Base-by-base conservation (phyloP, 37 sponge, comb jelly and placozoan genomes). In the Aphrocallistes beatrix region DNA sequence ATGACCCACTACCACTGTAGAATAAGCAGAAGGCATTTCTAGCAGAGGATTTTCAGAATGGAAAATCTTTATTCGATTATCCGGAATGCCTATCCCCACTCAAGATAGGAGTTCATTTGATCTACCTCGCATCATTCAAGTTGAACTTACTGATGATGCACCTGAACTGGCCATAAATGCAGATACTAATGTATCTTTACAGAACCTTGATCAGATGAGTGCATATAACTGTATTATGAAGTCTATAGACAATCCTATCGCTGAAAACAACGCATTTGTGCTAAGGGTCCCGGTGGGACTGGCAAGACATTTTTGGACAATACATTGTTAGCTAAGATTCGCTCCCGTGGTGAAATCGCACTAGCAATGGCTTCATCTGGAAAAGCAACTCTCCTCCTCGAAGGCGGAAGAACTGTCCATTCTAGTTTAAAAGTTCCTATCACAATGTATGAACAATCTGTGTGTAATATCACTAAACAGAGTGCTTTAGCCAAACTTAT, bases 321-420 rank as follows among this genome's bases (percentile, higher is more conserved):
- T 60, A 60, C 34, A 8, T 30, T 60, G 34, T 60, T 60, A 60
- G 75, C 32, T 60, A 60, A 13, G 32, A 13, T 42, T 13, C 75
- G 75, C 3, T 60, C 17, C 6, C 10, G 25, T 19, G 75, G 21
- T 3, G 34, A 60, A 6, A 60, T 60, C n/a, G 34, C 25, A 19
- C 75, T 60, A 60, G 75, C 75, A 25, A 19, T 60, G 75, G 75
- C 75, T 60, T 60, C 75, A 25, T 60, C 75, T 3, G 75, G 75
- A 60, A 60, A 25, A 60, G 75, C 75, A 13, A 28, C 75, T 3
- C 75, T 60, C 75, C 34, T 60, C 75, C n/a, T 60, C 10, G 21
- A 60, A 25, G 75, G 75, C n/a, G 75, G 75, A 25, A 60, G 75
- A 28, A 60, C 34, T 19, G 75, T 60, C 75, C 75, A 60, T 60